Conservation (phyloP, 64 coral and sea anemone species). For the Porites lutea region DNA sequence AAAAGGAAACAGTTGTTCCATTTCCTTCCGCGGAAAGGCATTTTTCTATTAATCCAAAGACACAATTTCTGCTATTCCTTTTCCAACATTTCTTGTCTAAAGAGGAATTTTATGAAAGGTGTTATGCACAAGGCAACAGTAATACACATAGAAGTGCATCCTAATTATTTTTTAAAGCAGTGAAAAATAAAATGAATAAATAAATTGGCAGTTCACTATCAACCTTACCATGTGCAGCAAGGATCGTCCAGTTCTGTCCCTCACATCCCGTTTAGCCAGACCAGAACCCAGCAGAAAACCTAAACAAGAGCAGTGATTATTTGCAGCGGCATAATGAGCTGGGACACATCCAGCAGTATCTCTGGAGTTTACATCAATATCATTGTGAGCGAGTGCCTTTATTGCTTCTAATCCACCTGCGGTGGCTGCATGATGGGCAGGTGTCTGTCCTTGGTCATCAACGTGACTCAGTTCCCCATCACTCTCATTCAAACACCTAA, state of each 20-base stretch:
- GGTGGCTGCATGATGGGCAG: conserved; percentile 82
- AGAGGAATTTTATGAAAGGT: too few species aligned
- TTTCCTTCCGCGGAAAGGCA: too few species aligned
- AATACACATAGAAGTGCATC: too few species aligned
- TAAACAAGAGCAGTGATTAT: conserved; percentile 79
- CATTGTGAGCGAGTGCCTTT: conserved; percentile 85
- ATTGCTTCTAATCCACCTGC: conserved; percentile 73
- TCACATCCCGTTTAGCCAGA: conserved; percentile 73
- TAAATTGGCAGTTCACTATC: too few species aligned
- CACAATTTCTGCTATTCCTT: too few species aligned
- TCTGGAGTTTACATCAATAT: conserved; percentile 88
- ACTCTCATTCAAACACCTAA: conserved; percentile 85
- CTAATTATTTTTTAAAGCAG: too few species aligned
- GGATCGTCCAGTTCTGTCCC: conserved; percentile 81
- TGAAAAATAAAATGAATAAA: too few species aligned
- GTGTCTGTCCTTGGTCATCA: conserved; percentile 82
- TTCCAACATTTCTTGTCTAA: too few species aligned
- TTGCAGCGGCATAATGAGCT: conserved; percentile 80
- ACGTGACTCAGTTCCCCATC: conserved; percentile 57
- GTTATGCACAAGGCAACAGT: too few species aligned
- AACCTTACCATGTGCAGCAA: conserved; percentile 84
- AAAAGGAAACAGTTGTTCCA: too few species aligned
- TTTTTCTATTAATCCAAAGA: too few species aligned
- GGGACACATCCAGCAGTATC: conserved; percentile 78
- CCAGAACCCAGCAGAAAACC: conserved; percentile 80